phyloP scores from a whole-genome alignment of 2,797 vertebrate genomes.

The Nyctibius grandis region DNA sequence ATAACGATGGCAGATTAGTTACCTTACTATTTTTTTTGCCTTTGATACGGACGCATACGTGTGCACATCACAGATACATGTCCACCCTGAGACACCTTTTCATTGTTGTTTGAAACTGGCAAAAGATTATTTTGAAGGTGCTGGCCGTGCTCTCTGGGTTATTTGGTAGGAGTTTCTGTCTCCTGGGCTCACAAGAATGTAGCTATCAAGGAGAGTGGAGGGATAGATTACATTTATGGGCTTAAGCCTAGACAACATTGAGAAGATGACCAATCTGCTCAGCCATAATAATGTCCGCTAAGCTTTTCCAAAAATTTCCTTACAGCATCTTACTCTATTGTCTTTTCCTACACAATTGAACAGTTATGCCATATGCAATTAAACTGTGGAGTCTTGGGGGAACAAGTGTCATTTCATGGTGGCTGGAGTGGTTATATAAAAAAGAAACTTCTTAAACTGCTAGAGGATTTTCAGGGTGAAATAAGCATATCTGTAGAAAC shows the following conservation, averaged over 20 bases:
- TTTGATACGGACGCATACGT: not conserved
- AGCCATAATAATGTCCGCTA: not conserved
- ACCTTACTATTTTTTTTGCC: not conserved
- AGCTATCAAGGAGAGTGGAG: not conserved
- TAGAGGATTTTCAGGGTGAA: not conserved
- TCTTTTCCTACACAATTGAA: not conserved
- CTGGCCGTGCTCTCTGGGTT: not conserved
- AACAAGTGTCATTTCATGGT: not conserved
- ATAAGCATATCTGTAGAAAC: not conserved
- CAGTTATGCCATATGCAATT: not conserved
- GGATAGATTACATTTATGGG: not conserved
- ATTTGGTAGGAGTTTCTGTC: not conserved
- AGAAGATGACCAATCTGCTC: not conserved
- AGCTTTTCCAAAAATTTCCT: not conserved
- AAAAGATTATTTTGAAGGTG: not conserved
- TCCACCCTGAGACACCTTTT: not conserved
- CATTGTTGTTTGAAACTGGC: not conserved
- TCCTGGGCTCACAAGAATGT: not conserved
- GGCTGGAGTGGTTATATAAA: not conserved
- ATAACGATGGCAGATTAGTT: not conserved
- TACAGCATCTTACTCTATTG: not conserved
- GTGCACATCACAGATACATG: not conserved
- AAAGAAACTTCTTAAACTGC: not conserved
- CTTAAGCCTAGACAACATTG: not conserved
- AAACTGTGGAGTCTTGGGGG: not conserved